Evolutionary conservation across 2,888 invertebrate genomes (phyloP).

Genomic region (Atherix ibis): DNA sequence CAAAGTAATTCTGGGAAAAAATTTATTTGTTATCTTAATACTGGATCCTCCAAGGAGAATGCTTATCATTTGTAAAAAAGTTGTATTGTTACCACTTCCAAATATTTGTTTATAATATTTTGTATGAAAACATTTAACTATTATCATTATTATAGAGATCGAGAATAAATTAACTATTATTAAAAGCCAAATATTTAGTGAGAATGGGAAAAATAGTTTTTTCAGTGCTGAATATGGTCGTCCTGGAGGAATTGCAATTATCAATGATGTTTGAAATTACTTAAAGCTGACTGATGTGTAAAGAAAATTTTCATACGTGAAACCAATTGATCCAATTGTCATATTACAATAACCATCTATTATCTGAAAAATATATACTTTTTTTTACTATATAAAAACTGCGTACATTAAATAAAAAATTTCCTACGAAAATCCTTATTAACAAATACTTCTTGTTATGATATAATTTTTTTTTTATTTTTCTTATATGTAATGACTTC

Average conservation of each 20-base stretch:
- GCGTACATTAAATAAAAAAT: no score
- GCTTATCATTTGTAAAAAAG: neutral
- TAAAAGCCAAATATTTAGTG: constrained; percentile 5
- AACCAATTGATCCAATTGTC: constrained; percentile 5
- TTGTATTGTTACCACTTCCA: constrained; percentile 4
- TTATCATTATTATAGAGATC: neutral
- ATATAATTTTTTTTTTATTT: no score
- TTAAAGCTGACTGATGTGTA: constrained; percentile 2
- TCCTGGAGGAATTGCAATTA: constrained; percentile 7
- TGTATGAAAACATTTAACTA: constrained; percentile 3
- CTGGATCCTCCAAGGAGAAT: constrained; percentile 1
- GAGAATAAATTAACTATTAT: constrained; percentile 3
- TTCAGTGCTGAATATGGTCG: constrained; percentile 6
- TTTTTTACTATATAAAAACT: no score
- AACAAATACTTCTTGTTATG: no score
- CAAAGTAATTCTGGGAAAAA: constrained; percentile 8
- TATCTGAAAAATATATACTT: constrained; percentile 4
- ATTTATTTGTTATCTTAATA: neutral
- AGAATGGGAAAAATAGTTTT: constrained; percentile 9
- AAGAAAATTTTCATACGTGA: neutral
- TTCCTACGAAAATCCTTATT: no score
- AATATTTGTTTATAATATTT: constrained; percentile 6
- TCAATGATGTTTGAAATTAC: constrained; percentile 6
- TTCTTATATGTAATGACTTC: no score
- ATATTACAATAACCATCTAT: constrained; percentile 8